Base-by-base conservation (phyloP, 2,888 invertebrate species). In the Lycophotia porphyrea region DNA sequence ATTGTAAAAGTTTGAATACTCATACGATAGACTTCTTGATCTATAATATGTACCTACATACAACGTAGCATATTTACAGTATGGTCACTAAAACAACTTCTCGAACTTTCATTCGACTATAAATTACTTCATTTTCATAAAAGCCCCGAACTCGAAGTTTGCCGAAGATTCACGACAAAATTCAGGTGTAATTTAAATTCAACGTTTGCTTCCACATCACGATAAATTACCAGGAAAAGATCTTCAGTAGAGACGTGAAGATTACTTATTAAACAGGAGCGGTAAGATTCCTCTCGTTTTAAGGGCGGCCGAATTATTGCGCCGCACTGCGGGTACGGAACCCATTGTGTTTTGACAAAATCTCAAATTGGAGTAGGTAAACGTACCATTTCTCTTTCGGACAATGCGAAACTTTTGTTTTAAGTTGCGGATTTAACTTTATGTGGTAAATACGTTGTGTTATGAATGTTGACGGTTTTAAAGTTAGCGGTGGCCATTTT, bases 251-350 rank as follows among this genome's bases (percentile, higher is more conserved):
- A 87, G 74, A 82, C 87, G 88, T 87, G 87, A 84, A 86, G 84
- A 90, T 91, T 89, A 91, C 90, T 92, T 92, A 91, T 91, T 91
- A 91, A 91, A 88, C 88, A 86, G 82, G 81, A 84, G 79, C 85
- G 81, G 85, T 84, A 80, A 84, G 88, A 84, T 87, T 71, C 78
- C 72, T 80, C 82, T 84, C 84, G 83, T 82, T 89, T 87, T 84
- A 82, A 88, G 90, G 91, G 88, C 79, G 88, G 87, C 86, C 90
- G 89, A 90, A 91, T 92, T 90, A 92, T 88, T 88, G 86, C 90
- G 93, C 85, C 94, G 93, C 94, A 94, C 85, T 94, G 94, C 94
- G 93, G 63, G 63, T 63, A 39, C 63, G 63, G 92, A 89, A 89
- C 78, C 90, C 88, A 91, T 92, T 93, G 91, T 91, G 84, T 89